Conservation (phyloP, 2,888 invertebrate species). For the Melinaea marsaeus region DNA sequence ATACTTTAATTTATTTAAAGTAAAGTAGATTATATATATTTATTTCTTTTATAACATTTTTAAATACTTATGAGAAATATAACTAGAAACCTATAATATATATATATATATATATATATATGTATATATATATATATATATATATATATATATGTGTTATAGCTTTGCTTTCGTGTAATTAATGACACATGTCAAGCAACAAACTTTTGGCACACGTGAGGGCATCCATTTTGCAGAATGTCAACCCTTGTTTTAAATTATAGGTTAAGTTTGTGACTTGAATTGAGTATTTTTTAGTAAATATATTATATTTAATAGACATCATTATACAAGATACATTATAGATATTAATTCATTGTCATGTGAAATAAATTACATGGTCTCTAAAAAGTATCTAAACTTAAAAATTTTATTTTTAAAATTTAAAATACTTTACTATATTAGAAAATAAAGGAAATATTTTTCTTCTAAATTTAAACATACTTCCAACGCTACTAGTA, state of each 20-base stretch:
- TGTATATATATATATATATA: background rate
- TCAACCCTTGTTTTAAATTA: too few species aligned
- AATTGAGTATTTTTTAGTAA: too few species aligned
- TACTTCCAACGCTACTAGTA: background rate
- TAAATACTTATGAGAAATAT: too few species aligned
- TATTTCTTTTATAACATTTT: too few species aligned
- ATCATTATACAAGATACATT: too few species aligned
- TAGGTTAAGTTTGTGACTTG: too few species aligned
- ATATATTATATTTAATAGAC: too few species aligned
- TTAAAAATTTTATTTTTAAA: background rate
- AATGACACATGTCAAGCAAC: background rate
- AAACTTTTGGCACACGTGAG: too few species aligned
- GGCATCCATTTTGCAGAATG: too few species aligned
- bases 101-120: background rate
- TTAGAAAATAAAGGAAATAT: background rate
- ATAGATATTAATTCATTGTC: too few species aligned
- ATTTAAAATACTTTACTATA: background rate
- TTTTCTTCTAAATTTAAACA: conserved; percentile 4
- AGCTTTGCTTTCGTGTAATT: background rate
- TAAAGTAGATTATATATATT: too few species aligned
- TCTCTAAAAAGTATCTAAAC: background rate
- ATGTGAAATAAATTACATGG: background rate
- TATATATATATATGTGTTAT: background rate
- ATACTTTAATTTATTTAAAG: too few species aligned
- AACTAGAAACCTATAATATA: background rate